Conservation (phyloP, 1,140 invertebrate genomes). For the Penaeus chinensis region DNA sequence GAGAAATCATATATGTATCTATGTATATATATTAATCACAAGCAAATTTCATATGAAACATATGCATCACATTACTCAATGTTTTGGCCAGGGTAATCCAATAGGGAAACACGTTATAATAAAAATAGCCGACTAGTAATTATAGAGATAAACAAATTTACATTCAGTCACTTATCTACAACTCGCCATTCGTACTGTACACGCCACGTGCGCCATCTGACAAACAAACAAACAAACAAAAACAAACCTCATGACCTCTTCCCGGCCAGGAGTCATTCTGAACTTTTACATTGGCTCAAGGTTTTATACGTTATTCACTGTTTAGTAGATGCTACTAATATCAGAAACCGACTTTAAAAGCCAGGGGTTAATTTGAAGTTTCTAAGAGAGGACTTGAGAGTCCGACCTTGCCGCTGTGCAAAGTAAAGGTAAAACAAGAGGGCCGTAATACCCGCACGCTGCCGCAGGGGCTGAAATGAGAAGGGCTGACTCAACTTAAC, state of each 20-base stretch:
- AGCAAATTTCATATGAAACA: too few species aligned
- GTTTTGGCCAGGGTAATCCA: slow-evolving; percentile 57
- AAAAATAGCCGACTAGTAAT: slow-evolving; percentile 63
- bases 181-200: slow-evolving; percentile 51
- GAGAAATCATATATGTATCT: too few species aligned
- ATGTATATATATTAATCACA: too few species aligned
- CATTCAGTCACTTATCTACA: slow-evolving; percentile 61
- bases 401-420: slow-evolving; percentile 51
- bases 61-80: neutral
- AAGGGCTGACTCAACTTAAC: slow-evolving; percentile 27
- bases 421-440: slow-evolving; percentile 35
- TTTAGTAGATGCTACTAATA: slow-evolving; percentile 62
- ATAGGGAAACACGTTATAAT: slow-evolving; percentile 59
- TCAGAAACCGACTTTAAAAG: slow-evolving; percentile 59
- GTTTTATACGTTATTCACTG: slow-evolving; percentile 56
- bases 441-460: slow-evolving; percentile 19
- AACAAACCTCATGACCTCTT: slow-evolving; percentile 20
- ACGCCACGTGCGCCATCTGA: slow-evolving; percentile 38
- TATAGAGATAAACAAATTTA: slow-evolving; percentile 61
- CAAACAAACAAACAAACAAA: slow-evolving; percentile 34
- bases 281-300: slow-evolving; percentile 36
- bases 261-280: slow-evolving; percentile 21
- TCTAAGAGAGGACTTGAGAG: slow-evolving; percentile 50
- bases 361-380: slow-evolving; percentile 58
- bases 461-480: slow-evolving; percentile 20